These are phyloP conservation scores for Lasiommata megera DNA, from an alignment of 2,888 invertebrate genomes.

Conservation along the genomic window DNA sequence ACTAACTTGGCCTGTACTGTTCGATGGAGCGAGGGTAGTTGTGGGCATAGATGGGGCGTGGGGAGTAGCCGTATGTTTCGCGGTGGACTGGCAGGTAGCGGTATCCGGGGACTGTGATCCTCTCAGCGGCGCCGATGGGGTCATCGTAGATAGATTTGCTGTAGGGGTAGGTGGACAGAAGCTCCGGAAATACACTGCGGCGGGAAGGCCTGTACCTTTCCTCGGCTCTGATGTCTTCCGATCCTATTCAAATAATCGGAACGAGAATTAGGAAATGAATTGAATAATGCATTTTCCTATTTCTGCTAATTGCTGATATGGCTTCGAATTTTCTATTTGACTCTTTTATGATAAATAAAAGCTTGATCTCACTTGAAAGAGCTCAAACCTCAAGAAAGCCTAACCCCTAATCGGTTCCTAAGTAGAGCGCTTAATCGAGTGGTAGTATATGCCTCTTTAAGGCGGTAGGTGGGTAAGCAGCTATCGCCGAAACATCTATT, in stretches of 20 bases:
- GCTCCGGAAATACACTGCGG: constrained; percentile 89
- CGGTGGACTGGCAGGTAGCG: constrained; percentile 95
- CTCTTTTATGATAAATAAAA: too few relatives aligned
- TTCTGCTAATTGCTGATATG: too few relatives aligned
- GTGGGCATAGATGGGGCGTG: constrained; percentile 92
- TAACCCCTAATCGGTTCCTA: too few relatives aligned
- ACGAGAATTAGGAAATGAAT: neutral
- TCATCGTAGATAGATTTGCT: constrained; percentile 94
- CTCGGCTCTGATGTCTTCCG: constrained; percentile 95
- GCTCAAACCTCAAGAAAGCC: too few relatives aligned
- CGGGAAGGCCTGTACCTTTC: constrained; percentile 87
- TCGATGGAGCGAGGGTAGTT: constrained; percentile 88
- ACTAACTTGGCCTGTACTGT: constrained; percentile 93
- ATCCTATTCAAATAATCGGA: constrained; percentile 74
- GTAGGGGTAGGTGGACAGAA: constrained; percentile 87
- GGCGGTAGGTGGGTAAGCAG: too few relatives aligned
- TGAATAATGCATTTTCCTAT: neutral
- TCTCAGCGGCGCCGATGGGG: constrained; percentile 89
- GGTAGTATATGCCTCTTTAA: too few relatives aligned
- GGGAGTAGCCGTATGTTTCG: constrained; percentile 94
- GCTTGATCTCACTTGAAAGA: too few relatives aligned
- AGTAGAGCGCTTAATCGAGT: too few relatives aligned
- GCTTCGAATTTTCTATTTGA: too few relatives aligned
- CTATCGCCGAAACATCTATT: too few relatives aligned
- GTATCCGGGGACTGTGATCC: constrained; percentile 93